These are phyloP conservation scores for Diacarnus erythraeanus DNA, from an alignment of 37 sponge, comb jelly and placozoan species.

Conservation along the genomic window DNA sequence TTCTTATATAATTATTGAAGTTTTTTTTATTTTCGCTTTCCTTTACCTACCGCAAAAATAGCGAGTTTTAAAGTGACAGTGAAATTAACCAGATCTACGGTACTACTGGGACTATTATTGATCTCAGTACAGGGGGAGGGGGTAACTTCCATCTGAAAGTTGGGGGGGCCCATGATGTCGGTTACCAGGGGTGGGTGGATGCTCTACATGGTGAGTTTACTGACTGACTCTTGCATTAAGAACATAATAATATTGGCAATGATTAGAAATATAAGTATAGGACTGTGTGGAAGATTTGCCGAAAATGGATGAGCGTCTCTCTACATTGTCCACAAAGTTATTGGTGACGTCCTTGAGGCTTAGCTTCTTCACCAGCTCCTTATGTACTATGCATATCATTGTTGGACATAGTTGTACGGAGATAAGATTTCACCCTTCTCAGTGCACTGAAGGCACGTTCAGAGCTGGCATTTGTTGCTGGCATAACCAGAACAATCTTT, in stretches of 20 bases:
- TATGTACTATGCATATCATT: conserved; percentile 41
- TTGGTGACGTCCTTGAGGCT: not conserved
- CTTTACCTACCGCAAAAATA: too few species aligned
- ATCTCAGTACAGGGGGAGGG: too few species aligned
- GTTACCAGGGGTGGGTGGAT: not conserved
- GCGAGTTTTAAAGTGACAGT: too few species aligned
- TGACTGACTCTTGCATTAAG: not conserved
- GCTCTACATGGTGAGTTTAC: too few species aligned
- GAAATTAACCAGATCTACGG: too few species aligned
- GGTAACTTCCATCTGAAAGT: not conserved
- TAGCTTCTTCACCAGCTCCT: conserved; percentile 11
- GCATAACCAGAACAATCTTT: conserved; percentile 44
- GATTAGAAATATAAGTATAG: not conserved
- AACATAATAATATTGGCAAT: not conserved
- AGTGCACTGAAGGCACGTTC: conserved; percentile 57
- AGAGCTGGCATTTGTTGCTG: conserved; percentile 55
- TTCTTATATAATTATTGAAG: too few species aligned
- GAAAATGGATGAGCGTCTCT: not conserved
- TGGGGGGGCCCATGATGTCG: not conserved
- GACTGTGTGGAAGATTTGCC: not conserved
- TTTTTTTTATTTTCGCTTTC: too few species aligned
- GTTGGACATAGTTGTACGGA: conserved; percentile 56
- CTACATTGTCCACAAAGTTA: not conserved
- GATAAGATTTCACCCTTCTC: conserved; percentile 50
- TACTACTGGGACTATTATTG: too few species aligned